Evolutionary conservation across 1,140 invertebrate species (phyloP).

Genomic region (Drosophila yakuba): DNA sequence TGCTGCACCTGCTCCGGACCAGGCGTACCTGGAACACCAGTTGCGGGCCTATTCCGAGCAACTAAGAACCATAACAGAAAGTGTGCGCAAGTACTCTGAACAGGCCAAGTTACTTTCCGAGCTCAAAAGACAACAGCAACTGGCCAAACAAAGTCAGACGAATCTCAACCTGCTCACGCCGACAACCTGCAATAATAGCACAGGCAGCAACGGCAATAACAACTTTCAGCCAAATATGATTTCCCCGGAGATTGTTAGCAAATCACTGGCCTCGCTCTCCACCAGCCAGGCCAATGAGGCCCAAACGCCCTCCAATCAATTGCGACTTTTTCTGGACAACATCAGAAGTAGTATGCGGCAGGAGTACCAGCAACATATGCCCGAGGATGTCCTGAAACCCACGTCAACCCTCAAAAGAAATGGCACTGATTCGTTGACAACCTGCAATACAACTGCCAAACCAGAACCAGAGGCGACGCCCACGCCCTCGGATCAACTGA

Average conservation of each 20-base stretch:
- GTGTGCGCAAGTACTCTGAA: conserved; percentile 83
- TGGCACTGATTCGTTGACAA: not conserved
- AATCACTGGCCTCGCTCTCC: conserved; percentile 74
- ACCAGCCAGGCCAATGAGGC: conserved; percentile 53
- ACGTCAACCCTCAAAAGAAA: conserved; percentile 43
- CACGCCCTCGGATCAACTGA: conserved; percentile 83
- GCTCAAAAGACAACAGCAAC: conserved; percentile 79
- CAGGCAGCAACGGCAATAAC: conserved; percentile 36
- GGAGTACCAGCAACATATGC: conserved; percentile 81
- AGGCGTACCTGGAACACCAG: conserved; percentile 82
- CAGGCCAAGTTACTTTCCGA: conserved; percentile 82
- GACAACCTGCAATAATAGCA: conserved; percentile 26
- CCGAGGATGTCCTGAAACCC: conserved; percentile 75
- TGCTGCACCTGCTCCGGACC: conserved; percentile 74
- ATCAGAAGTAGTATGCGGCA: conserved; percentile 83
- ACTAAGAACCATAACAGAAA: conserved; percentile 81
- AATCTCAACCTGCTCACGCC: conserved; percentile 67
- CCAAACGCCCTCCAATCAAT: conserved; percentile 79
- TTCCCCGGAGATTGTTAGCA: conserved; percentile 81
- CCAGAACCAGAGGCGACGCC: conserved; percentile 42
- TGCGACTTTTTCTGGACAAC: conserved; percentile 80
- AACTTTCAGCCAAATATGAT: conserved; percentile 80
- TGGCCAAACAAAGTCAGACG: conserved; percentile 70
- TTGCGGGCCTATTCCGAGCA: conserved; percentile 83
- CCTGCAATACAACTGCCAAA: not conserved